Conservation (phyloP, 2,888 invertebrate species). For the Pristionchus entomophagus region DNA sequence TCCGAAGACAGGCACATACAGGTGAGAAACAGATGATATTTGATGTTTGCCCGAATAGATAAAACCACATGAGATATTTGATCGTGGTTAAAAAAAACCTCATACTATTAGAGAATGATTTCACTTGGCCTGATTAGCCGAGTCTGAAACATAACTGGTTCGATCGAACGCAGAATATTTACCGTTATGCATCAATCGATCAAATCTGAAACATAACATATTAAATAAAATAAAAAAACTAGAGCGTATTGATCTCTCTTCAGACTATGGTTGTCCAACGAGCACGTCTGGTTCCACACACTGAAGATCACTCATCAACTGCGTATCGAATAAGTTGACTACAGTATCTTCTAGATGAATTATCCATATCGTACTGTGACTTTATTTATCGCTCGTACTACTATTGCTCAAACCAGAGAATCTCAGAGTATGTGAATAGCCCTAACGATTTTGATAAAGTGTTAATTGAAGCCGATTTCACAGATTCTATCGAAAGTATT, state of each 20-base stretch:
- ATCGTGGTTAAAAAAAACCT: too few species aligned
- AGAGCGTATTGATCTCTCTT: background rate
- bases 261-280: constrained; percentile 72
- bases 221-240: too few species aligned
- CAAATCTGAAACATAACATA: too few species aligned
- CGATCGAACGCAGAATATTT: too few species aligned
- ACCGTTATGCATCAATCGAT: too few species aligned
- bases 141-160: too few species aligned
- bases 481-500: too few species aligned
- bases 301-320: constrained; percentile 63
- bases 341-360: background rate
- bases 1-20: constrained; percentile 53
- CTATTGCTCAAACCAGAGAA: background rate
- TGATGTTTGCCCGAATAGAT: constrained; percentile 7
- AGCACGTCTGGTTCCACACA: constrained; percentile 74
- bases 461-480: too few species aligned
- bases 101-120: too few species aligned
- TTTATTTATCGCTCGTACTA: background rate
- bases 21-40: constrained; percentile 49
- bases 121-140: too few species aligned
- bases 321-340: background rate
- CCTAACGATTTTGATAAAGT: too few species aligned
- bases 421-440: constrained; percentile 6
- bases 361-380: background rate
- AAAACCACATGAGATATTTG: too few species aligned